These are phyloP conservation scores for Homarus gammarus DNA, from an alignment of 2,888 invertebrate species.

Conservation along the genomic window DNA sequence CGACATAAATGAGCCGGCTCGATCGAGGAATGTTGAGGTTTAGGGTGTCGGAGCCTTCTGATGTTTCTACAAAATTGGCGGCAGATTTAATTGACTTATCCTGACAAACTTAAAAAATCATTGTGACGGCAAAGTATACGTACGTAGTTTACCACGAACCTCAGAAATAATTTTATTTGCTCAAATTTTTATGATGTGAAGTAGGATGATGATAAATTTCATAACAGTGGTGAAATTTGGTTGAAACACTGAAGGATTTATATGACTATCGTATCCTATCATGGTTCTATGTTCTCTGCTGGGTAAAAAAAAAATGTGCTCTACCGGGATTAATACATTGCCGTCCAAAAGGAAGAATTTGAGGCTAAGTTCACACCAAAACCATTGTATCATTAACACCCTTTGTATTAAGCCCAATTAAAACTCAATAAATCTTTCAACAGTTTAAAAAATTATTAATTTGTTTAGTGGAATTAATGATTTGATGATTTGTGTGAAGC, in stretches of 20 bases:
- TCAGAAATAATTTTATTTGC: no score
- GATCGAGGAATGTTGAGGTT: not conserved
- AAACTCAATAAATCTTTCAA: no score
- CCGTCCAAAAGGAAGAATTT: constrained; percentile 30
- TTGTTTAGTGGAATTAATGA: no score
- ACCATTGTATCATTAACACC: no score
- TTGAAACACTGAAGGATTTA: not conserved
- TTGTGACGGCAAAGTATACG: no score
- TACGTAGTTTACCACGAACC: no score
- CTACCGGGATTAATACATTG: constrained; percentile 30
- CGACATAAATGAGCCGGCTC: not conserved
- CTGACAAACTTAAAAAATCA: no score
- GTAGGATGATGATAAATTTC: not conserved
- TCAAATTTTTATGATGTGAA: not conserved
- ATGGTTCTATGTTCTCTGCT: not conserved
- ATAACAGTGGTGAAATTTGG: not conserved
- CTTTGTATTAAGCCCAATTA: no score
- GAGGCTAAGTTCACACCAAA: not conserved
- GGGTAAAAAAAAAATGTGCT: not conserved
- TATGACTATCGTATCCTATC: not conserved
- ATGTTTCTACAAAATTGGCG: not conserved
- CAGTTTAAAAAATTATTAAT: no score
- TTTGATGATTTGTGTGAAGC: no score
- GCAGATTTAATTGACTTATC: no score
- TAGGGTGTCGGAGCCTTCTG: not conserved